phyloP scores from a whole-genome alignment of 2,113 vertebrate species.

The Crotalus tigris region DNA sequence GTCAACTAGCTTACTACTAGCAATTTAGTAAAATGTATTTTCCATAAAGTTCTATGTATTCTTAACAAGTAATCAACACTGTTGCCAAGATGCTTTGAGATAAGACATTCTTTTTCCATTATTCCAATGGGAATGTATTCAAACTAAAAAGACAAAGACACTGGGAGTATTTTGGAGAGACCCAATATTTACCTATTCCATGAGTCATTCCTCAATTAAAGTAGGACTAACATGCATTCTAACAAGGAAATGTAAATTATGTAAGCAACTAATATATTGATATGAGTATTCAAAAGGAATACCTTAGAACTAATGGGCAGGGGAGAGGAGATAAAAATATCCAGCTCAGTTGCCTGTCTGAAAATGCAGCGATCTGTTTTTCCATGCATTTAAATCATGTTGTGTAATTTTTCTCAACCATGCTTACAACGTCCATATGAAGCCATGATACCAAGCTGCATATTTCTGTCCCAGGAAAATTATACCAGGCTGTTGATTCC shows the following conservation, averaged over 20 bases:
- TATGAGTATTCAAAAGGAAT: background rate
- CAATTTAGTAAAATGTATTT: background rate
- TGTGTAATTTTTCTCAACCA: background rate
- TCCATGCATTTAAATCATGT: background rate
- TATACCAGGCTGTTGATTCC: background rate
- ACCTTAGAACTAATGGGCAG: background rate
- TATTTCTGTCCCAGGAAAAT: background rate
- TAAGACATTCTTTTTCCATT: background rate
- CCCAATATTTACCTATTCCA: background rate
- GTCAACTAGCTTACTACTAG: background rate
- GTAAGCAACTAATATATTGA: background rate
- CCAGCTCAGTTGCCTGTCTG: background rate
- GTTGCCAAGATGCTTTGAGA: background rate
- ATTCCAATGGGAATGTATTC: constrained; percentile 12
- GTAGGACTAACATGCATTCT: background rate
- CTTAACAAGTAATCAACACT: background rate
- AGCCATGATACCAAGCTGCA: background rate
- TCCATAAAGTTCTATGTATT: background rate
- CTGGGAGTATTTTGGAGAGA: background rate
- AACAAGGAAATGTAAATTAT: background rate
- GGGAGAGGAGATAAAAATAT: background rate
- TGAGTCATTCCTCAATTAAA: background rate
- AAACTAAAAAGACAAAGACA: background rate
- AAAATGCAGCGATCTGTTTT: background rate
- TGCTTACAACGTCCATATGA: background rate